Evolutionary conservation across 2,888 invertebrate genomes (phyloP), one percentile per base, ranked within the genome.

Genomic region (Perithous albicinctus): DNA sequence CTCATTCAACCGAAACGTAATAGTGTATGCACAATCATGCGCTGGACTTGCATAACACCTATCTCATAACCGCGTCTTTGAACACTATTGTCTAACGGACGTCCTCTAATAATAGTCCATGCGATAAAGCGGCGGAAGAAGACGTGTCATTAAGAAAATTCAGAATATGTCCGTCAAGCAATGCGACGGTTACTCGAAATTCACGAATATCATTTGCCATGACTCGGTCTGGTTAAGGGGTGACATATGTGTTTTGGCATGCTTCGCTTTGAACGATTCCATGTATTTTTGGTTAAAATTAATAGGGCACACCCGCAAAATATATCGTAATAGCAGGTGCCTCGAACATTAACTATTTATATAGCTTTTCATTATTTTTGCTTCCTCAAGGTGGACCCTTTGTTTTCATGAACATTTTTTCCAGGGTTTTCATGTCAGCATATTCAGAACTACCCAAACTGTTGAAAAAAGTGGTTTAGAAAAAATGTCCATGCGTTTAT

Each of bases 21-120:
- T 59, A 2, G 15, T 18, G 15, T 32, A 59, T 51, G 23, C 23
- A 35, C n/a, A 56, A 29, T 12, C 8, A 7, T 3, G 18, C 35
- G 46, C 56, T 73, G 51, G 54, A 72, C 51, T 77, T 77, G 77
- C 80, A n/a, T 77, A 80, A 80, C 77, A 35, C 43, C 41, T 26
- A 29, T 77, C 61, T 67, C 72, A 72, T 77, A 80, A 80, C 64
- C 26, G 32, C 20, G 38, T 54, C 43, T 54, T 67, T 29, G n/a
- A 15, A 23, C 23, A 38, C 23, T 10, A 67, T 43, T 54, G 20
- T 67, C 35, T 46, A 32, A 51, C n/a, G 69, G 26, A 26, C 35
- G 43, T 29, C n/a, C n/a, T 64, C 8, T 35, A 69, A 69, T 69
- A 51, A 69, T 1, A 35, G 35, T 51, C 5, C 15, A 20, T 32